Conservation (phyloP, 2,888 invertebrate species). For the Notocelia uddmanniana region DNA sequence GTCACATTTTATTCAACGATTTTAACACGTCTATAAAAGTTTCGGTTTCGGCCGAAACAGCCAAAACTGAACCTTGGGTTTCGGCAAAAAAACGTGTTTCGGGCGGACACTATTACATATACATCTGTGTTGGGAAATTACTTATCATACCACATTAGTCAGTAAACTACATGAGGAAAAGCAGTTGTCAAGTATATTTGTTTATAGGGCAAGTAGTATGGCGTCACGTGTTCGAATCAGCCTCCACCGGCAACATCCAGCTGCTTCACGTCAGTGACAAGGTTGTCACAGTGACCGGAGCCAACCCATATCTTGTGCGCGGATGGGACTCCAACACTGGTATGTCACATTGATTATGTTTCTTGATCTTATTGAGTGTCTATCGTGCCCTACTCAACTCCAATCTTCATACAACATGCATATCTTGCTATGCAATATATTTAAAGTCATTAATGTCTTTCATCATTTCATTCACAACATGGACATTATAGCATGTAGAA, state of each 20-base stretch:
- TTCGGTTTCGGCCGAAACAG: no score
- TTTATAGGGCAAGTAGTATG: conserved; percentile 90
- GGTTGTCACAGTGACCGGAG: conserved; percentile 91
- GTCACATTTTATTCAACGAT: no score
- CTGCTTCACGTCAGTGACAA: conserved; percentile 88
- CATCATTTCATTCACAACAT: no score
- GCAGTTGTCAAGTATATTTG: neutral
- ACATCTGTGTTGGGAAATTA: neutral
- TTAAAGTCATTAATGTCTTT: no score
- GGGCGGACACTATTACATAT: no score
- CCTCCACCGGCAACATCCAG: conserved; percentile 88
- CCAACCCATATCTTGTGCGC: conserved; percentile 89
- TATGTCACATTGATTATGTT: conserved; percentile 40
- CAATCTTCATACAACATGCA: no score
- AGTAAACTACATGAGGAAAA: neutral
- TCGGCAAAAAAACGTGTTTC: no score
- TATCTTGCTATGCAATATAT: no score
- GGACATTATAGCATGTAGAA: no score
- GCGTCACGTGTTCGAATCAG: conserved; percentile 92
- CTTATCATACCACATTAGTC: neutral
- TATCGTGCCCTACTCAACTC: no score
- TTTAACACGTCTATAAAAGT: neutral
- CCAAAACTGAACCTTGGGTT: no score
- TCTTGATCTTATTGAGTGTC: neutral
- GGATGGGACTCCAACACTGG: conserved; percentile 93